Evolutionary conservation across 2,797 vertebrate species (phyloP).

Genomic region (Hafferia zeledoni): DNA sequence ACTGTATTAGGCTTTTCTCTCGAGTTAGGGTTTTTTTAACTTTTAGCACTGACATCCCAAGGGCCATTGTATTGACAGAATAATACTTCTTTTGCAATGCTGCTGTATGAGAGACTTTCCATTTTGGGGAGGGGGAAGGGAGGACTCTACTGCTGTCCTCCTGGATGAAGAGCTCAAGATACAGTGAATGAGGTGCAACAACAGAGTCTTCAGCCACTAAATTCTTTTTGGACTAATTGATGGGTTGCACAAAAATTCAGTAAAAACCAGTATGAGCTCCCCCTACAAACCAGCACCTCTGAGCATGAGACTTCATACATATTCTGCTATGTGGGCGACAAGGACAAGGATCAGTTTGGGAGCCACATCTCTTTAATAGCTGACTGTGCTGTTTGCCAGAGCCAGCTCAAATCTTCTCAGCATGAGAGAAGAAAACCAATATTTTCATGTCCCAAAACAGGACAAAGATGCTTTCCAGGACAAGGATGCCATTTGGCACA

Average conservation of each 20-base stretch:
- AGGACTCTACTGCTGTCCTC: not conserved
- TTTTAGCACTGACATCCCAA: constrained; percentile 69
- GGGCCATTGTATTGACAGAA: constrained; percentile 61
- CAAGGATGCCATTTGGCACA: not conserved
- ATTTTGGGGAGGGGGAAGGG: not conserved
- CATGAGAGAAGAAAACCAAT: constrained; percentile 10
- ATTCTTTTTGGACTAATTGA: not conserved
- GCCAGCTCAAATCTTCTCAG: constrained; percentile 5
- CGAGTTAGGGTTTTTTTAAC: constrained; percentile 64
- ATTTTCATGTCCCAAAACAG: not conserved
- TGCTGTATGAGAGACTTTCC: not conserved
- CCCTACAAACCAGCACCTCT: not conserved
- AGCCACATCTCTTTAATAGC: constrained; percentile 17
- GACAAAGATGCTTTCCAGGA: not conserved
- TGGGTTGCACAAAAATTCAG: not conserved
- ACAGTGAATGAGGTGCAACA: not conserved
- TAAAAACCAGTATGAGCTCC: not conserved
- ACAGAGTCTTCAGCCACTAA: not conserved
- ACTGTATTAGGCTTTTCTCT: constrained; percentile 65
- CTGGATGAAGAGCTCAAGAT: not conserved
- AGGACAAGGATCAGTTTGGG: constrained; percentile 28
- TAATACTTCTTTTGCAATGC: constrained; percentile 32
- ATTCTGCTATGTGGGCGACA: not conserved
- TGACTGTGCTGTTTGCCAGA: constrained; percentile 1
- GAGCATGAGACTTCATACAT: fast-evolving